Percentiles rank a stretch among this genome's conserved stretches.
These are phyloP conservation scores for Ciona savignyi DNA, from an alignment of 23 tunicate species.

Conservation along the genomic window DNA sequence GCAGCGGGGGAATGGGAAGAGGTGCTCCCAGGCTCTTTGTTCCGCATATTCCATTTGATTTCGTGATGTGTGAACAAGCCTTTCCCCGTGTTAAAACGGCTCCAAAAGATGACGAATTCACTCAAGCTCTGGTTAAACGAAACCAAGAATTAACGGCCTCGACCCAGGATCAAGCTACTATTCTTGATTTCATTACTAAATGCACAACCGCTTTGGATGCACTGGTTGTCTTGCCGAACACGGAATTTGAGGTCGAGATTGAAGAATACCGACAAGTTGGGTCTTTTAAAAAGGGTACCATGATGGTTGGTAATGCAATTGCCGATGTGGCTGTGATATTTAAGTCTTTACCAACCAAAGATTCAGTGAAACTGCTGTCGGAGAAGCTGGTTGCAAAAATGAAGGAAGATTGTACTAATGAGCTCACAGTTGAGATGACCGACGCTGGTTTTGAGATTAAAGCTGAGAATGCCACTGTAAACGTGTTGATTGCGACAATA, in stretches of 20 bases:
- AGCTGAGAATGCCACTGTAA: conserved; percentile 19
- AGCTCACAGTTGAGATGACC: conserved; percentile 15
- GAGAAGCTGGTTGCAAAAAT: conserved; percentile 62
- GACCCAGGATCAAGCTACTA: conserved; percentile 55
- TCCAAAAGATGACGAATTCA: conserved; percentile 72
- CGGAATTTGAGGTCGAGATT: conserved; percentile 50
- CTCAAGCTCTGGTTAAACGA: conserved; percentile 70
- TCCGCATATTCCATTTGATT: conserved; percentile 95
- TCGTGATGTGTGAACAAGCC: conserved; percentile 72
- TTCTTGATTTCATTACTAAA: conserved; percentile 59
- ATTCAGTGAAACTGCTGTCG: conserved; percentile 51
- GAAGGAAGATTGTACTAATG: conserved; percentile 8
- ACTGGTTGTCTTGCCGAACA: conserved; percentile 41
- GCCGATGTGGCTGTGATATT: conserved; percentile 79
- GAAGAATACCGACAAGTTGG: conserved; percentile 92
- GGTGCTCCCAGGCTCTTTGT: conserved; percentile 67
- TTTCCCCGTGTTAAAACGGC: conserved; percentile 86
- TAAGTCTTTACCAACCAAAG: conserved; percentile 82
- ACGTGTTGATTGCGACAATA: conserved; percentile 60
- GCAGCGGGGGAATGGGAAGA: conserved; percentile 52
- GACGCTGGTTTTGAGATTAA: conserved; percentile 50
- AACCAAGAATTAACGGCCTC: conserved; percentile 70
- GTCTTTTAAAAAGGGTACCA: conserved; percentile 90
- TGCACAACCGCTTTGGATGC: conserved; percentile 65
- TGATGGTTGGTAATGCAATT: conserved; percentile 61